Percentiles rank a stretch among this genome's conserved stretches.
Conservation (phyloP, 1,140 invertebrate genomes). For the Dicyema japonicum region DNA sequence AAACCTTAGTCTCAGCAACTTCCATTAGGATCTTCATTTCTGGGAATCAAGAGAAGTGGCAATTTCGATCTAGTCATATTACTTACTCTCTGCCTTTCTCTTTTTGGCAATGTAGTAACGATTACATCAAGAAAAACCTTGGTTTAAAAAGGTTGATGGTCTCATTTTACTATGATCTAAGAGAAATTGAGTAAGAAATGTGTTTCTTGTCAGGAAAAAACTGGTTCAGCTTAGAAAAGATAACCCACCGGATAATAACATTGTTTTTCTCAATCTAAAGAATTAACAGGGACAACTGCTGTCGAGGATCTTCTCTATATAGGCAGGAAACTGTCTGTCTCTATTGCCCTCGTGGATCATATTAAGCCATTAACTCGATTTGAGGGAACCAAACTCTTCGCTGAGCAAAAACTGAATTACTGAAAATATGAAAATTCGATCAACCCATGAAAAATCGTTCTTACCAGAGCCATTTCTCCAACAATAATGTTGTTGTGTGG, state of each 20-base stretch:
- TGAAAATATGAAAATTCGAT: slow-evolving; percentile 10
- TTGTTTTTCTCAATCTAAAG: slow-evolving; percentile 74
- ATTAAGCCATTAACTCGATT: slow-evolving; percentile 68
- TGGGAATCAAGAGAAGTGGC: slow-evolving; percentile 93
- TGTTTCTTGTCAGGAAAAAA: slow-evolving; percentile 96
- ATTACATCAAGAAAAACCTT: slow-evolving; percentile 89
- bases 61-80: slow-evolving; percentile 99
- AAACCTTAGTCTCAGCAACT: slow-evolving; percentile 50
- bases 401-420: slow-evolving; percentile 96
- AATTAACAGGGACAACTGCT: slow-evolving; percentile 26
- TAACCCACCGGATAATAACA: slow-evolving; percentile 63
- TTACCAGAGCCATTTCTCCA: slow-evolving; percentile 84
- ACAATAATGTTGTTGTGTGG: slow-evolving; percentile 87
- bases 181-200: slow-evolving; percentile 22
- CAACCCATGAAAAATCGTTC: slow-evolving; percentile 49
- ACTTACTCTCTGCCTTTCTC: slow-evolving; percentile 92
- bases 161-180: slow-evolving; percentile 31
- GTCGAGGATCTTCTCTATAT: slow-evolving; percentile 97
- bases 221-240: slow-evolving; percentile 94
- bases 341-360: slow-evolving; percentile 88
- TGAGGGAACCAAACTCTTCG: slow-evolving; percentile 83
- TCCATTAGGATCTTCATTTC: slow-evolving; percentile 65
- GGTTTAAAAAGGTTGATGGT: slow-evolving; percentile 90
- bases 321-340: slow-evolving; percentile 64
- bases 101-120: slow-evolving; percentile 99